Base-by-base conservation (phyloP, 2,888 invertebrate species). In the Priocnemis perturbator region DNA sequence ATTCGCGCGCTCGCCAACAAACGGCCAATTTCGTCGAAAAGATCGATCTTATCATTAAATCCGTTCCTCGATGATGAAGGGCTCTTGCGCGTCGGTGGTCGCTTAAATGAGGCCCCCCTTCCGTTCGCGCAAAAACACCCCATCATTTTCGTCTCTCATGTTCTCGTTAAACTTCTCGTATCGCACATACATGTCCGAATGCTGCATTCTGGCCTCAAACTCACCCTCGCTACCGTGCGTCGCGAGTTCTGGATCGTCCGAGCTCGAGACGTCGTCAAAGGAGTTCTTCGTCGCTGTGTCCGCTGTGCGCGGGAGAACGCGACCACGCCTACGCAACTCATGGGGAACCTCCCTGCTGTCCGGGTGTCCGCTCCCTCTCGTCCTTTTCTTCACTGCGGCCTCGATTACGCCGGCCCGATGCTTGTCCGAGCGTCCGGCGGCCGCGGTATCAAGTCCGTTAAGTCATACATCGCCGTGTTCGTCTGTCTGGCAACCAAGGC, bases 161-260 rank as follows among this genome's bases (percentile, higher is more conserved):
- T 20, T 0, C 45, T 72, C 14, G 52, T 67, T 0, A 21, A 50
- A 0, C 37, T 74, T 0, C 20, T 70, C 9, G 69, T 70, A 7
- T 15, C 44, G 3, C 26, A 76, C 5, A 64, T 69, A 0, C 64
- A 71, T 23, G 1, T 45, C 0, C 44, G 26, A n/a, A 66, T 71
- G 0, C 56, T 74, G 26, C 72, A 74, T 37, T 65, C 69, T 2
- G 75, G 68, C 3, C 65, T 63, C 0, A 70, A 73, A 20, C 1
- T 52, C 1, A 75, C 70, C 0, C 37, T 73, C 0, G 15, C n/a
- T 2, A 21, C 47, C 2, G 19, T 72, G 1, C 21, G 65, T 2
- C 48, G 52, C 2, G 26, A 26, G 14, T 72, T 65, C 50, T 74
- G 75, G 73, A 67, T 71, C 11, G 21, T 63, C 2, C 52, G 67